A percentile compares a stretch with the other conserved stretches of the same genome.
phyloP scores from a whole-genome alignment of 2,797 vertebrate genomes.

The Arvicola amphibius region DNA sequence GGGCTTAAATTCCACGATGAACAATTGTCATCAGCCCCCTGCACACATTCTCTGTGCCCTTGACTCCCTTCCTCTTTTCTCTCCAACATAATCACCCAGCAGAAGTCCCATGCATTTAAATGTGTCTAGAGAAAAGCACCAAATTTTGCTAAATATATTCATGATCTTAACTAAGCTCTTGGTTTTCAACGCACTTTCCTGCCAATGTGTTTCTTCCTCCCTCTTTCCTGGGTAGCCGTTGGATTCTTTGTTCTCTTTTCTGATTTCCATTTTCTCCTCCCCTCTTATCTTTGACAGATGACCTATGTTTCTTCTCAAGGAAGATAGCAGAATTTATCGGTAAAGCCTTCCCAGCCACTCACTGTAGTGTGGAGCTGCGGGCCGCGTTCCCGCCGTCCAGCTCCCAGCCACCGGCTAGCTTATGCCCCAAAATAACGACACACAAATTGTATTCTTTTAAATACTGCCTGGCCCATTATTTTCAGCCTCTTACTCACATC shows the following conservation, averaged over 20 bases:
- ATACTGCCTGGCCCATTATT: too few species aligned
- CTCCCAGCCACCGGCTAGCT: too few species aligned
- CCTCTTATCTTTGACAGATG: neutral
- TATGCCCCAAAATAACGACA: too few species aligned
- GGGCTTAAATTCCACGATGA: neutral
- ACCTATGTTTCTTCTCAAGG: neutral
- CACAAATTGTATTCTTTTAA: too few species aligned
- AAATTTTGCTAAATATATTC: constrained; percentile 30
- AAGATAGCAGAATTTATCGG: neutral
- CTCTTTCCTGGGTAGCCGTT: neutral
- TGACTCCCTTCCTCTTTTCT: neutral
- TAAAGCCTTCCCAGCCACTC: neutral
- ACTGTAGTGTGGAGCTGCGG: too few species aligned
- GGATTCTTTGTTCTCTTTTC: neutral
- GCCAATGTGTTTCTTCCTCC: neutral
- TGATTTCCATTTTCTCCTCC: neutral
- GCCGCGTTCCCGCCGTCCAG: too few species aligned
- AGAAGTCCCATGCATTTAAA: constrained; percentile 3
- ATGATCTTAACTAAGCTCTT: neutral
- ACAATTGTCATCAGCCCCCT: constrained; percentile 20
- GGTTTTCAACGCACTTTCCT: neutral
- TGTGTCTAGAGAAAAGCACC: constrained; percentile 26
- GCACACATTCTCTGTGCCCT: neutral
- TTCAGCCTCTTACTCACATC: too few species aligned
- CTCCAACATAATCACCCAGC: neutral